Evolutionary conservation across 1,140 invertebrate genomes (phyloP), one percentile per base, ranked within the genome.

Genomic region (Drosophila santomea): DNA sequence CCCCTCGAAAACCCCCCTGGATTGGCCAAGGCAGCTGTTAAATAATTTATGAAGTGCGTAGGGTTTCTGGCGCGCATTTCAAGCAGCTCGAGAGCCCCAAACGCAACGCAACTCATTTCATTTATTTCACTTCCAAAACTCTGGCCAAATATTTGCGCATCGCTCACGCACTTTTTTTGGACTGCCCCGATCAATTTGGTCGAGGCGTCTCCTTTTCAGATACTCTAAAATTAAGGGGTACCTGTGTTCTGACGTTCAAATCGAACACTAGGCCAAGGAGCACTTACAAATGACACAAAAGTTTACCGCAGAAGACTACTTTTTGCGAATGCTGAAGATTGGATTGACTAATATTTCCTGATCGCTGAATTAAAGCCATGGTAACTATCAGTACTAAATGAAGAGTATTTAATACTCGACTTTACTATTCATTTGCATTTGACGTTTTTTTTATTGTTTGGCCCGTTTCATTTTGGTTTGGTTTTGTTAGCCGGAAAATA

Each of bases 21-120:
- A 82, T 77, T 80, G 71, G 64, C 59, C 60, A 54, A 50, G 60
- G 69, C 74, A 62, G 71, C 82, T 86, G 83, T 79, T 86, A 79
- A 86, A 86, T 86, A 86, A 86, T 86, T 86, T 86, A 86, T 86
- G 83, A 86, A 88, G 82, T 86, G 82, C 82, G 82, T 86, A 86
- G 74, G 67, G 82, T 79, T 64, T 83, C 61, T 78, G 83, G 59
- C 60, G 76, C 84, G 82, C 82, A 86, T 86, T 82, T 88, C 75
- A 86, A 86, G 79, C 79, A 88, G 52, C 57, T 55, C 55, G 20
- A 59, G 32, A 63, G 50, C 43, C 52, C 45, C 32, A 63, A 60
- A 32, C 20, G 32, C 50, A 60, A 32, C 20, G 32, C 50, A 52
- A 20, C 51, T 38, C 35, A 54, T 54, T 54, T 54, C 55, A 14